These are phyloP conservation scores for Parus major DNA, from an alignment of 2,113 vertebrate species.

Conservation along the genomic window DNA sequence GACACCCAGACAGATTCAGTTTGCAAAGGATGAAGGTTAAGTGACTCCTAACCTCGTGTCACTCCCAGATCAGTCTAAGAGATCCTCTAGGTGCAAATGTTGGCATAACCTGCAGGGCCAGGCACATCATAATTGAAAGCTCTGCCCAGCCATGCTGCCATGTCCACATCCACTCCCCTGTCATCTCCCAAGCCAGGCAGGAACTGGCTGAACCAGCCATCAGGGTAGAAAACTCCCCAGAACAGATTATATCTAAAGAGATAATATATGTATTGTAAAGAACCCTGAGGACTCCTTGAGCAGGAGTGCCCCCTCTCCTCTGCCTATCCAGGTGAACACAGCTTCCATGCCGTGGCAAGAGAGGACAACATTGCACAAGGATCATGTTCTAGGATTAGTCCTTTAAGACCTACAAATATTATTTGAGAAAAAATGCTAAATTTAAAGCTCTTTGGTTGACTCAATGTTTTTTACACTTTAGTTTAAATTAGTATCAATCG, in stretches of 20 bases:
- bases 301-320: background rate
- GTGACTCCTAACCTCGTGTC: background rate
- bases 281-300: background rate
- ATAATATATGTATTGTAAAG: background rate
- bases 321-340: background rate
- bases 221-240: background rate
- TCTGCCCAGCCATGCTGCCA: background rate
- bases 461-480: background rate
- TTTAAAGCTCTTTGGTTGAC: background rate
- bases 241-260: background rate
- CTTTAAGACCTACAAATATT: background rate
- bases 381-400: background rate
- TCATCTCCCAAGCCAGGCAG: background rate
- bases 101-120: background rate
- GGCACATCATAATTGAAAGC: background rate
- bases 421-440: background rate
- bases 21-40: background rate
- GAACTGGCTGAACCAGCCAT: background rate
- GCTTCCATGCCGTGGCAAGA: background rate
- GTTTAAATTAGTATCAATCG: background rate
- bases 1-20: background rate
- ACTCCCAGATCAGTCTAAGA: background rate
- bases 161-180: background rate
- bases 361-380: background rate
- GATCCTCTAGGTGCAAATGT: background rate